These are phyloP conservation scores for Abrostola tripartita DNA, from an alignment of 2,888 invertebrate species.

Conservation along the genomic window DNA sequence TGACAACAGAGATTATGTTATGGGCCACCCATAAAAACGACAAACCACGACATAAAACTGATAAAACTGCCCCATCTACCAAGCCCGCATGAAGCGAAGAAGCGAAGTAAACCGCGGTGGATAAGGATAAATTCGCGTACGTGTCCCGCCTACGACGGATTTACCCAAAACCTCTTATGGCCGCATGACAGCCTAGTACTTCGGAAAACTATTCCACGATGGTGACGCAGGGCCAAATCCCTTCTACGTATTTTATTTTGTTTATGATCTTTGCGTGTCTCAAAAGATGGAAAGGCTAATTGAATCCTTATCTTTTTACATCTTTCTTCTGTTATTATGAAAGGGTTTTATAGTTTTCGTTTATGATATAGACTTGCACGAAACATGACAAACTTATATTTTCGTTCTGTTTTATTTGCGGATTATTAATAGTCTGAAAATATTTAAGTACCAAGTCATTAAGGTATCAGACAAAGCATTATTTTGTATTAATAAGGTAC, in stretches of 20 bases:
- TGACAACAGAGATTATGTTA: slow-evolving; percentile 14
- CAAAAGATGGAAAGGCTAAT: slow-evolving; percentile 32
- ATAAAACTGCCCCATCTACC: slow-evolving; percentile 49
- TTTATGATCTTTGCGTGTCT: slow-evolving; percentile 38
- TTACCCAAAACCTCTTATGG: slow-evolving; percentile 72
- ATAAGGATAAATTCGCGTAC: slow-evolving; percentile 66
- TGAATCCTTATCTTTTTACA: slow-evolving; percentile 34
- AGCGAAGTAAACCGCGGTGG: slow-evolving; percentile 60
- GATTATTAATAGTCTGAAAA: slow-evolving; percentile 2
- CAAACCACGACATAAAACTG: slow-evolving; percentile 40
- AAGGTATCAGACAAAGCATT: neutral
- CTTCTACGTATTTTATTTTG: slow-evolving; percentile 25
- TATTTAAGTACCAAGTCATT: neutral
- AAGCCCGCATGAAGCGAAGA: slow-evolving; percentile 56
- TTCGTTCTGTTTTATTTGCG: slow-evolving; percentile 13
- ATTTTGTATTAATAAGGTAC: neutral
- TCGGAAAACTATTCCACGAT: slow-evolving; percentile 68
- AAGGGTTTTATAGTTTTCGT: slow-evolving; percentile 30
- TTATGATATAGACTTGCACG: slow-evolving; percentile 26
- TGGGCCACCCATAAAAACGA: slow-evolving; percentile 26
- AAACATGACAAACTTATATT: slow-evolving; percentile 1
- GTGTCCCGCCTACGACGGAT: slow-evolving; percentile 64
- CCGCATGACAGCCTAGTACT: slow-evolving; percentile 69
- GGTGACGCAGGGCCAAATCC: slow-evolving; percentile 34
- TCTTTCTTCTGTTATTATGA: slow-evolving; percentile 24